phyloP scores from a whole-genome alignment of 2,797 vertebrate species.

The Lindbergichthys nudifrons region DNA sequence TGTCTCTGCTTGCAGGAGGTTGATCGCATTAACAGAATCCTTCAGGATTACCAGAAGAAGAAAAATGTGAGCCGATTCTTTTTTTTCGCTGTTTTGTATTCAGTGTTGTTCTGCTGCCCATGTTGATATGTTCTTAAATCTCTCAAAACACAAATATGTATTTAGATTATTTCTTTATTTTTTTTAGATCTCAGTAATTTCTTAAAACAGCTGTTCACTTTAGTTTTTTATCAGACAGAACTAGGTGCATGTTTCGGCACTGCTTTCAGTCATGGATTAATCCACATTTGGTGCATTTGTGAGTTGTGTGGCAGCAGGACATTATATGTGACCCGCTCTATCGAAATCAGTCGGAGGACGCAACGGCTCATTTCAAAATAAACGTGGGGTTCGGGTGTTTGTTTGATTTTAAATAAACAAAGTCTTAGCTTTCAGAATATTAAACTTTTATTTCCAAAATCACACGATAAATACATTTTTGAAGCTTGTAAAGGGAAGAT shows the following conservation, averaged over 20 bases:
- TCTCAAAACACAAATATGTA: not conserved
- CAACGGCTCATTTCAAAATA: too few species aligned
- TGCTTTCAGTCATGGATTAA: not conserved
- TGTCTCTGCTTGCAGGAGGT: conserved; percentile 86
- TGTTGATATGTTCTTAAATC: not conserved
- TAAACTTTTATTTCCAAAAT: too few species aligned
- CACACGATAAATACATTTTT: too few species aligned
- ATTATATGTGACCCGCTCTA: too few species aligned
- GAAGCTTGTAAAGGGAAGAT: too few species aligned
- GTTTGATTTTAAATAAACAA: too few species aligned
- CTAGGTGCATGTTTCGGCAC: not conserved
- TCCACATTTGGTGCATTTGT: not conserved
- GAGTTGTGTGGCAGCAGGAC: too few species aligned
- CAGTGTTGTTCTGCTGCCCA: not conserved
- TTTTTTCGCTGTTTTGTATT: not conserved
- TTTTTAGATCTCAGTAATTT: not conserved
- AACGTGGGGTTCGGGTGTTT: too few species aligned
- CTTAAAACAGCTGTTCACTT: not conserved
- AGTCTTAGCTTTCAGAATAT: too few species aligned
- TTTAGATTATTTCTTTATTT: too few species aligned
- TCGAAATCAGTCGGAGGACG: too few species aligned
- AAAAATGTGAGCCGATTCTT: conserved; percentile 89
- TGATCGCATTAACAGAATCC: conserved; percentile 91
- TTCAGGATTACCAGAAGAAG: conserved; percentile 94
- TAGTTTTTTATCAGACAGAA: not conserved